Conservation (phyloP, 2,888 invertebrate species). For the Apamea epomidion region DNA sequence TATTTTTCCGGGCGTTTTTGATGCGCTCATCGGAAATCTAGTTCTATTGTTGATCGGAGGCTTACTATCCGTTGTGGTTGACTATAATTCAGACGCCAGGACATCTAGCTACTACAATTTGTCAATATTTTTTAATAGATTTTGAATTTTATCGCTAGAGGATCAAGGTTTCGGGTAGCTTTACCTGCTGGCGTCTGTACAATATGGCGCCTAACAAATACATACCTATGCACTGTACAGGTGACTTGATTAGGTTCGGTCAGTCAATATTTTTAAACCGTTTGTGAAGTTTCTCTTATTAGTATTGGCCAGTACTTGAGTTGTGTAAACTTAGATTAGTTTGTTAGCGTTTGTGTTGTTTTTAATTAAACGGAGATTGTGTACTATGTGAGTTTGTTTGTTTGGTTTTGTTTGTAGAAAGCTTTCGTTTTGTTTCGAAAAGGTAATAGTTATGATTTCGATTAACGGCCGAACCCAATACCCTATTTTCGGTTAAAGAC, state of each 20-base stretch:
- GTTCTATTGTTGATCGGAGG: not conserved
- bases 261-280: constrained; percentile 51
- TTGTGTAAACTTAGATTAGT: constrained; percentile 50
- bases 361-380: constrained; percentile 49
- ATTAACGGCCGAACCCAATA: not conserved
- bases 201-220: constrained; percentile 28
- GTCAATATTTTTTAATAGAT: no score
- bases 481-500: no score
- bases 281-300: constrained; percentile 36
- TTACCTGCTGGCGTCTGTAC: not conserved
- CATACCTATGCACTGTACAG: not conserved
- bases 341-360: constrained; percentile 28
- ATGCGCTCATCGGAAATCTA: not conserved
- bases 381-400: not conserved
- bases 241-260: constrained; percentile 40
- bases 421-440: constrained; percentile 4
- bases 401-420: not conserved
- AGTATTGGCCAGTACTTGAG: constrained; percentile 36
- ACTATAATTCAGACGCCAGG: not conserved
- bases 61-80: not conserved
- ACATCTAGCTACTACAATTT: no score
- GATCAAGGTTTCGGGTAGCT: no score
- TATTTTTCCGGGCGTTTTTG: not conserved
- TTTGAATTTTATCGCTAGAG: no score
- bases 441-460: not conserved